These are phyloP conservation scores for Coccyzus lansbergi DNA, from an alignment of 2,797 vertebrate genomes.

Conservation along the genomic window DNA sequence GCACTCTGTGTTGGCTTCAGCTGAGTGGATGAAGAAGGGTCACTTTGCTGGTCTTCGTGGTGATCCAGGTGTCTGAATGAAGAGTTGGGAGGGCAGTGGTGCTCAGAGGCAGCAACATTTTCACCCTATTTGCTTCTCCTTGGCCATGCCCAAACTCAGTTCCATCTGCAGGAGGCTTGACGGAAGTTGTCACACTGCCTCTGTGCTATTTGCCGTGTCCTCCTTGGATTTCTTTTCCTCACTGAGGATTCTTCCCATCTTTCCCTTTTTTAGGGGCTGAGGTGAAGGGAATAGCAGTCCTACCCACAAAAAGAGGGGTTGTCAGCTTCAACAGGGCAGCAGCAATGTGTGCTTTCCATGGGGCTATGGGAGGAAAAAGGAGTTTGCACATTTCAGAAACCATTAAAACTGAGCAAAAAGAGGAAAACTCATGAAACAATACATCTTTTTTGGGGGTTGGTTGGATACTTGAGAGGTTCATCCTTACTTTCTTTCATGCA, in stretches of 20 bases:
- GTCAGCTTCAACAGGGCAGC: neutral
- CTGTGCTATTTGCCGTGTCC: neutral
- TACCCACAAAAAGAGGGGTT: neutral
- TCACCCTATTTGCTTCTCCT: neutral
- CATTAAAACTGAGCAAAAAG: neutral
- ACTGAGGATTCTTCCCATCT: neutral
- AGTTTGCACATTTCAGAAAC: neutral
- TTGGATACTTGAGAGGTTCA: neutral
- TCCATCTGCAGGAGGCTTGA: neutral
- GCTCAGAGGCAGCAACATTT: neutral
- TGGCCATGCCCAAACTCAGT: neutral
- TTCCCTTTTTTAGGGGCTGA: neutral
- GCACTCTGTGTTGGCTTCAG: accelerated
- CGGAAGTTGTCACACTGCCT: neutral
- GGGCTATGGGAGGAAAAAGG: neutral
- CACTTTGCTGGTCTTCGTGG: neutral
- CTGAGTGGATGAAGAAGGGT: neutral
- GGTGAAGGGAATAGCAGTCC: neutral
- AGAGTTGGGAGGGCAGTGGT: neutral
- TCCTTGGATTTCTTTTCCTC: neutral
- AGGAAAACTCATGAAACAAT: neutral
- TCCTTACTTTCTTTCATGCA: neutral
- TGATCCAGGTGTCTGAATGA: neutral
- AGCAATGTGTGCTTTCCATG: neutral
- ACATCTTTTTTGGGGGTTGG: neutral